Conservation (phyloP, 2,888 invertebrate genomes). For the Lithophane semibrunnea region DNA sequence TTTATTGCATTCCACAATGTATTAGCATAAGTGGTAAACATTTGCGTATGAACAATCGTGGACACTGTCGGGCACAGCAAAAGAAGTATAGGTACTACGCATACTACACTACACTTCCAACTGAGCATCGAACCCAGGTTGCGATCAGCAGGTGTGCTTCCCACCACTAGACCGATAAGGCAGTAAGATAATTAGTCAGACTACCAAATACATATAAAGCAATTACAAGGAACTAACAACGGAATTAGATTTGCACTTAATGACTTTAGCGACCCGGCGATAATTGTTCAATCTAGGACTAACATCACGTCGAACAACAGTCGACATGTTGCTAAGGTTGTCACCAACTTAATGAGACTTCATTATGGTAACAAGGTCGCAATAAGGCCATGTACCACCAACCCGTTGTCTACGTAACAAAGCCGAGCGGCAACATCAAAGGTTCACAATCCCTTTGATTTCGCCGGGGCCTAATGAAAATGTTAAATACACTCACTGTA, state of each 20-base stretch:
- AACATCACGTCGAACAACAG: constrained; percentile 1
- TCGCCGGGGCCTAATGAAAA: constrained; percentile 66
- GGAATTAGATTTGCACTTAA: not conserved
- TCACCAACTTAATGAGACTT: constrained; percentile 44
- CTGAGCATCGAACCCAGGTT: not conserved
- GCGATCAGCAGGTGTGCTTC: too few species aligned
- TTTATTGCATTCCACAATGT: too few species aligned
- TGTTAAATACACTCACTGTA: constrained; percentile 61
- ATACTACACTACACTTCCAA: not conserved
- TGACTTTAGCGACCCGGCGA: constrained; percentile 9
- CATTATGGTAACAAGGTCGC: constrained; percentile 45
- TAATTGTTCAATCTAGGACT: not conserved
- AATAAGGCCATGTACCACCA: constrained; percentile 50
- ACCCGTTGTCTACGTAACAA: constrained; percentile 50
- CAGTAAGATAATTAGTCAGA: too few species aligned
- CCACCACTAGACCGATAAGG: too few species aligned
- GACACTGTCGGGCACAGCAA: too few species aligned
- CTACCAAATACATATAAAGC: not conserved
- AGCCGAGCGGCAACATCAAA: constrained; percentile 71
- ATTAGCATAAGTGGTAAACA: too few species aligned
- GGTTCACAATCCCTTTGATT: constrained; percentile 68
- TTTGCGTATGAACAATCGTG: too few species aligned
- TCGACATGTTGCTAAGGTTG: constrained; percentile 18
- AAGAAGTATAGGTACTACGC: too few species aligned
- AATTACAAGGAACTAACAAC: not conserved